Evolutionary conservation across 2,888 invertebrate genomes (phyloP).

Genomic region (Venusia cambrica): DNA sequence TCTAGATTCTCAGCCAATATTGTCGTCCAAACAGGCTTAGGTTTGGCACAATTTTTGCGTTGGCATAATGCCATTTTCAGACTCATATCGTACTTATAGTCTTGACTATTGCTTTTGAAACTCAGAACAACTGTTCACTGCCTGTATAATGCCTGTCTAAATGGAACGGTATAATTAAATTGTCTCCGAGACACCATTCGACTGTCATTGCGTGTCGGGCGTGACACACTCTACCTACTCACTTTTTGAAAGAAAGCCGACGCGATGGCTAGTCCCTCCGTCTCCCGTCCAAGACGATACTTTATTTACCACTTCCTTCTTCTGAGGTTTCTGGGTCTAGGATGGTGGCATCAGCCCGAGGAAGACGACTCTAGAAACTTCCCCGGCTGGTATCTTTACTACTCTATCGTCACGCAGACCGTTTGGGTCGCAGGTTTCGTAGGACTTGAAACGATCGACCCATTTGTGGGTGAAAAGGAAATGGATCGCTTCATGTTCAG

Average conservation of each 20-base stretch:
- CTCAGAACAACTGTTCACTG: slow-evolving; percentile 8
- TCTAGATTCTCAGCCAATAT: slow-evolving; percentile 12
- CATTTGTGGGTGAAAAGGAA: slow-evolving; percentile 70
- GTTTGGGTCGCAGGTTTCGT: slow-evolving; percentile 71
- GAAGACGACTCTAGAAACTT: slow-evolving; percentile 59
- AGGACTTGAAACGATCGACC: slow-evolving; percentile 70
- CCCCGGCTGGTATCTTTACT: slow-evolving; percentile 61
- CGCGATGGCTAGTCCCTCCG: slow-evolving; percentile 28
- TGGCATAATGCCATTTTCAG: slow-evolving; percentile 9
- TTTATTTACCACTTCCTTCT: slow-evolving; percentile 60
- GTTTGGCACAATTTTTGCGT: slow-evolving; percentile 8
- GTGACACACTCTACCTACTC: slow-evolving; percentile 4
- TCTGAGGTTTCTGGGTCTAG: slow-evolving; percentile 61
- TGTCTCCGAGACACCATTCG: slow-evolving; percentile 15
- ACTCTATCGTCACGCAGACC: slow-evolving; percentile 59
- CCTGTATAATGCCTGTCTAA: slow-evolving; percentile 20
- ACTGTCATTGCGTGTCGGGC: slow-evolving; percentile 6
- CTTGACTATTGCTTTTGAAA: slow-evolving; percentile 1
- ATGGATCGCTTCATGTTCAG: slow-evolving; percentile 73
- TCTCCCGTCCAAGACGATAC: slow-evolving; percentile 49
- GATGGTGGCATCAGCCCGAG: slow-evolving; percentile 75
- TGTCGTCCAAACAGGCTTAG: slow-evolving; percentile 3
- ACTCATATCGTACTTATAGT: slow-evolving; percentile 6
- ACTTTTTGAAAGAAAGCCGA: slow-evolving; percentile 3
- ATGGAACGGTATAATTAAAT: slow-evolving; percentile 20